Base-by-base conservation (phyloP, 2,888 invertebrate genomes). In the Philaethria dido region DNA sequence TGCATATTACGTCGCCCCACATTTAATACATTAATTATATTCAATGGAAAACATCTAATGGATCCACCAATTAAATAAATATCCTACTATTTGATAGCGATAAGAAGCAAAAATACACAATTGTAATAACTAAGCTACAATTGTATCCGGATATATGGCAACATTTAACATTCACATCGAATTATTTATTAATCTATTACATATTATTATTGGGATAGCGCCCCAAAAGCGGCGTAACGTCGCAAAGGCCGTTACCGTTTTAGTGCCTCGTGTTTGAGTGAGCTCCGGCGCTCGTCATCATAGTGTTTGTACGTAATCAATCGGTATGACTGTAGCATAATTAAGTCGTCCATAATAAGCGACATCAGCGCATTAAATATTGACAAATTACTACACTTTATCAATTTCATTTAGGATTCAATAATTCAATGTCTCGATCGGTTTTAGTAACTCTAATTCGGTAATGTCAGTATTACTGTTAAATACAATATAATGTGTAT, bases 81-180 rank as follows among this genome's bases (percentile, higher is more conserved):
- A 65, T 54, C 50, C 67, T 70, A 67, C 67, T 64, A 68, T 70
- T 68, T 64, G 57, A 70, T 70, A 70, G 67, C 52, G 52, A 64
- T 68, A 68, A 70, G 67, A 70, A 67, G 64, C 69, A 62, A 70
- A 68, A 62, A 70, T 59, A 70, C 54, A 67, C 67, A 70, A 65
- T 70, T 62, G 70, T 68, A 57, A 64, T 65, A 47, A 64, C 69
- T 70, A 70, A 65, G 64, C 70, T 68, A 70, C 70, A 70, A 62
- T 70, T 62, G 70, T 67, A 65, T 67, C 64, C 62, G 70, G 70
- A 68, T 67, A 70, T 70, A 70, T 70, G 70, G 70, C 70, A 70
- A 70, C 70, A 68, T 70, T 70, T 70, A 70, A 68, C 68, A 70
- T 64, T 70, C 68, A 71, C 70, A 66, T 69, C 66, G 66, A 69